phyloP scores from a whole-genome alignment of 1,140 invertebrate species.

The Leptestheria dahalacensis region DNA sequence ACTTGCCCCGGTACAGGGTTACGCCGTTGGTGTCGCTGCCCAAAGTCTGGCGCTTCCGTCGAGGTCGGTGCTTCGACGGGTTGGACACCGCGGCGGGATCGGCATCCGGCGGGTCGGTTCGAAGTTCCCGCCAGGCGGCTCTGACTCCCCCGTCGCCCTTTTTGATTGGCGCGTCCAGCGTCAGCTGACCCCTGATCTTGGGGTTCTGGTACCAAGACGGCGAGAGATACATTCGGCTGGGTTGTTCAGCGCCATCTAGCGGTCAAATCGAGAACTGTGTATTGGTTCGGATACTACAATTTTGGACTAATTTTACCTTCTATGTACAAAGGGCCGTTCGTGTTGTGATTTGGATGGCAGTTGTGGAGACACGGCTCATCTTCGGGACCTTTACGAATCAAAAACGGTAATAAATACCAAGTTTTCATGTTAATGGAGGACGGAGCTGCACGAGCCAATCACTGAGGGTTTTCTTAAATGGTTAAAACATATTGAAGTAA shows the following conservation, averaged over 20 bases:
- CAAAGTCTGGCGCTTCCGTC: conserved; percentile 1
- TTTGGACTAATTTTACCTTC: background rate
- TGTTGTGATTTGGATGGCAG: background rate
- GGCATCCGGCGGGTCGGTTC: background rate
- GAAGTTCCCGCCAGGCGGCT: conserved; percentile 3
- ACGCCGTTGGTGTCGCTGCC: background rate
- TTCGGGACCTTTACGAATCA: background rate
- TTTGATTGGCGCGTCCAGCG: background rate
- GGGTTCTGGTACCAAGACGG: conserved; percentile 6
- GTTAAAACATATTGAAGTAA: no score
- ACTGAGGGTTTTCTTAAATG: no score
- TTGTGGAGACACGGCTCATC: background rate
- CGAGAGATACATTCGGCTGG: background rate
- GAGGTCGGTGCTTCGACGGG: background rate
- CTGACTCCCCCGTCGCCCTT: background rate
- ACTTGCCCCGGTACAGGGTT: conserved; percentile 9
- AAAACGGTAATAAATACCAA: no score
- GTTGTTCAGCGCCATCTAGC: background rate
- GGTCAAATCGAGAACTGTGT: background rate
- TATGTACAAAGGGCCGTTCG: background rate
- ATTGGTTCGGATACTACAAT: background rate
- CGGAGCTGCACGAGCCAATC: no score
- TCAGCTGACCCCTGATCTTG: background rate
- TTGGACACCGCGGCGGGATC: background rate
- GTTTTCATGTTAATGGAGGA: no score